A percentile compares a stretch with the other conserved stretches of the same genome.
These are phyloP conservation scores for Athetis lepigone DNA, from an alignment of 2,888 invertebrate genomes.

Conservation along the genomic window DNA sequence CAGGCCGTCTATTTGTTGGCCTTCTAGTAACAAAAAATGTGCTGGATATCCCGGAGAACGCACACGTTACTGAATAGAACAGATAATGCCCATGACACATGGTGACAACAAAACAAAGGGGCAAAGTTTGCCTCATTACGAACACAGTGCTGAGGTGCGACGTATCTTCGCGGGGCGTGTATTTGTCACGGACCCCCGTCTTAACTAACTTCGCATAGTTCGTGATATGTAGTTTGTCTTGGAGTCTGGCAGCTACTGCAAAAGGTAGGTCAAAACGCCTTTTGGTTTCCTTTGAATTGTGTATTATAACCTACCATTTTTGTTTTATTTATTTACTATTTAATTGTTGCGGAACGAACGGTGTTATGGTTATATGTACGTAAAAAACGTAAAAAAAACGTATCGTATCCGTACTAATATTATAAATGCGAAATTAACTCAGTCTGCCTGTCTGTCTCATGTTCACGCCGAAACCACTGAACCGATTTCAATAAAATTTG, in stretches of 20 bases:
- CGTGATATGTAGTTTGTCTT: constrained; percentile 17
- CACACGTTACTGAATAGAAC: neutral
- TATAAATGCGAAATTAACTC: too few species aligned
- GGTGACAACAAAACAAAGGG: constrained; percentile 29
- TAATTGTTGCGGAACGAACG: too few species aligned
- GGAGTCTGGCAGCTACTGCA: neutral
- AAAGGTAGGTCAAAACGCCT: neutral
- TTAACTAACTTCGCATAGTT: constrained; percentile 39
- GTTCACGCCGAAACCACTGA: too few species aligned
- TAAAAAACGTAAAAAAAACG: too few species aligned
- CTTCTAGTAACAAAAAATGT: too few species aligned
- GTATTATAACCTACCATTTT: too few species aligned
- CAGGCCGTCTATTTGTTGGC: too few species aligned
- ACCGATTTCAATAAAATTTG: too few species aligned
- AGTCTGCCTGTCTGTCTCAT: too few species aligned
- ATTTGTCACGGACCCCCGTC: constrained; percentile 31
- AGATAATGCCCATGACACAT: constrained; percentile 18
- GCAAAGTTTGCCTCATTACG: constrained; percentile 35
- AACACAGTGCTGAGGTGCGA: neutral
- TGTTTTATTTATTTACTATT: neutral
- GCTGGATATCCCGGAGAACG: neutral
- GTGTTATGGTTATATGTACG: too few species aligned
- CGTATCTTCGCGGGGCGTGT: constrained; percentile 1
- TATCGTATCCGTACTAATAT: too few species aligned
- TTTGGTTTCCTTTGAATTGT: too few species aligned